These are phyloP conservation scores for Polyergus mexicanus DNA, from an alignment of 1,140 invertebrate genomes.

Conservation along the genomic window DNA sequence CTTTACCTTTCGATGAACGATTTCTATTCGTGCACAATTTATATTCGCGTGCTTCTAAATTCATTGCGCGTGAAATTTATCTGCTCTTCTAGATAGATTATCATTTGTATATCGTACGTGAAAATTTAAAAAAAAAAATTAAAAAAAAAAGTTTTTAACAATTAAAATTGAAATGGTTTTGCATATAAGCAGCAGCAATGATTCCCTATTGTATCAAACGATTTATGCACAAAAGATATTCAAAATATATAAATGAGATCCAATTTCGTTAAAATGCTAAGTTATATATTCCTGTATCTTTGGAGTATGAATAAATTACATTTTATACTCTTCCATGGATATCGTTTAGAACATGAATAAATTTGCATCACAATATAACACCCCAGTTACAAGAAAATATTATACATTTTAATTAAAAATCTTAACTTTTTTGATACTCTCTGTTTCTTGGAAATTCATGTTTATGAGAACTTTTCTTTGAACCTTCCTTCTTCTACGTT, in stretches of 20 bases:
- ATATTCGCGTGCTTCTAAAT: neutral
- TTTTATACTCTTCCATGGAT: conserved; percentile 10
- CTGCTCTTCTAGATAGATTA: neutral
- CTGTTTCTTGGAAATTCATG: conserved; percentile 1
- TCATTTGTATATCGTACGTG: neutral
- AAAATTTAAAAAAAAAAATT: neutral
- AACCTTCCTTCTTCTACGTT: neutral
- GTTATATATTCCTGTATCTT: conserved; percentile 18
- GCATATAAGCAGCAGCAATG: neutral
- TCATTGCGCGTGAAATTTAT: neutral
- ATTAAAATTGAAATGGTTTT: neutral
- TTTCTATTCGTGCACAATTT: neutral
- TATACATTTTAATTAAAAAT: conserved; percentile 21
- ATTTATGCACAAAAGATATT: conserved; percentile 23
- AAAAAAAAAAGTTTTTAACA: neutral
- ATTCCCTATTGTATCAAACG: neutral
- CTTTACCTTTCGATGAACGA: neutral
- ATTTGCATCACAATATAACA: conserved; percentile 31
- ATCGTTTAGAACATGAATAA: conserved; percentile 16
- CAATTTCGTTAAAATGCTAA: conserved; percentile 13
- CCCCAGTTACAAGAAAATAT: neutral
- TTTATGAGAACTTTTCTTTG: neutral
- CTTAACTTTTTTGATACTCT: neutral
- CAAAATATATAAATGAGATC: conserved; percentile 8
- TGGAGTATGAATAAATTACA: conserved; percentile 21